Percentiles rank a stretch among this genome's conserved stretches.
phyloP scores from a whole-genome alignment of 2,888 invertebrate genomes.

The Cinara cedri region DNA sequence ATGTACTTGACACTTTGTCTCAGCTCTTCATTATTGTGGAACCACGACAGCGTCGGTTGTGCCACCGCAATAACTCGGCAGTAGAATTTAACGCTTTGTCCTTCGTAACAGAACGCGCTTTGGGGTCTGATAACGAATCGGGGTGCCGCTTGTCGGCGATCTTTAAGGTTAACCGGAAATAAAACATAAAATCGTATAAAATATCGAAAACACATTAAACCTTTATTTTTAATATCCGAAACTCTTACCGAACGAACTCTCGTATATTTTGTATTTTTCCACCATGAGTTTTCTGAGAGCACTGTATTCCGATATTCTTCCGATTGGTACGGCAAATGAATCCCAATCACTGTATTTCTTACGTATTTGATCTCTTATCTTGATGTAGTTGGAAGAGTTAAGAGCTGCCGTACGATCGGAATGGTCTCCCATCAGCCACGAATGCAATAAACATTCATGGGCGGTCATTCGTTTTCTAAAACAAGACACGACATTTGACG shows the following conservation, averaged over 20 bases:
- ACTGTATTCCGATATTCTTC: slow-evolving; percentile 95
- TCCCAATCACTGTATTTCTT: slow-evolving; percentile 81
- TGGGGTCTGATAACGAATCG: slow-evolving; percentile 97
- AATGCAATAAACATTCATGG: slow-evolving; percentile 93
- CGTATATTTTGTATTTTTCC: slow-evolving; percentile 96
- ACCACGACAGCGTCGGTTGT: slow-evolving; percentile 94
- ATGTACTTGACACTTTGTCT: slow-evolving; percentile 98
- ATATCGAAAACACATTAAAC: background rate
- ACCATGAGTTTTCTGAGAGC: slow-evolving; percentile 92
- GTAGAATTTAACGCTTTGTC: slow-evolving; percentile 95
- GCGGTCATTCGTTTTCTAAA: slow-evolving; percentile 94
- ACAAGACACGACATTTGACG: background rate
- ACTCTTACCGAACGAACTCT: slow-evolving; percentile 86
- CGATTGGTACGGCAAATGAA: slow-evolving; percentile 90
- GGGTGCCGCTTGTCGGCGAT: slow-evolving; percentile 96
- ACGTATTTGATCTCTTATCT: slow-evolving; percentile 85
- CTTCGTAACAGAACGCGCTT: slow-evolving; percentile 95
- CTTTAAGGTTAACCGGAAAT: slow-evolving; percentile 64
- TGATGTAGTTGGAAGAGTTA: slow-evolving; percentile 82
- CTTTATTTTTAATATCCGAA: too few relatives aligned
- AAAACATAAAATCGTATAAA: background rate
- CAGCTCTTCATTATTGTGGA: slow-evolving; percentile 88
- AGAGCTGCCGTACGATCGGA: slow-evolving; percentile 77
- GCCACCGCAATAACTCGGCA: slow-evolving; percentile 95
- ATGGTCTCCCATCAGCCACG: slow-evolving; percentile 92